Evolutionary conservation across 2,888 invertebrate species (phyloP), one percentile per base, ranked within the genome.

Genomic region (Patella pellucida): DNA sequence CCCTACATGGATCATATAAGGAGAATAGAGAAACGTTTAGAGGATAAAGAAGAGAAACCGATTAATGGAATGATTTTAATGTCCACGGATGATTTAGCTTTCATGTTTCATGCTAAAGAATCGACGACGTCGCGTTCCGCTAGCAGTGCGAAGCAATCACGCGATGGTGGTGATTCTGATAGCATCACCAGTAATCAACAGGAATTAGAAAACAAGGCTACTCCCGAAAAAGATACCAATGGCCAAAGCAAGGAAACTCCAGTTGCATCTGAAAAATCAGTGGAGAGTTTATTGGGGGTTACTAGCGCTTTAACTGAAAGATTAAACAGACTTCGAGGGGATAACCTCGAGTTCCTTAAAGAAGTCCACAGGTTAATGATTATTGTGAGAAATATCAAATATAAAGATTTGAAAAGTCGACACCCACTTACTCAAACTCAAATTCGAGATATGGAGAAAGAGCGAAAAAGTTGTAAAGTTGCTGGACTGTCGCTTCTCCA

Each of bases 301-400:
- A 62, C 1, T 4, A 62, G 62, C 15, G 62, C 12, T 23, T 23
- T 62, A 11, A 62, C 62, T 77, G 41, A 75, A 69, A 74, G 77
- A 31, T 82, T 83, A 69, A 80, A 84, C 19, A 75, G 84, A 77
- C 73, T 78, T 62, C 67, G 78, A 7, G 72, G 77, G n/a, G 82
- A 83, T 72, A 81, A 84, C 15, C 56, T 83, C 16, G 52, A 81
- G 41, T 83, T 76, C 69, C 74, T 85, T 19, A 76, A 82, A 62
- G 77, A 79, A 15, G 73, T 85, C 3, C 76, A 74, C 70, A 76
- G 72, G 16, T 69, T 83, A 1, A 72, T 85, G 1, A 81, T 78
- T 50, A 79, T 83, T 11, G 31, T 85, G 16, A 78, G 78, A 50
- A 84, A 84, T 69, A 83, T 85, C 80, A 84, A 81, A 71, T 67